Evolutionary conservation across 2,888 invertebrate genomes (phyloP).

Genomic region (Parochlus steinenii): DNA sequence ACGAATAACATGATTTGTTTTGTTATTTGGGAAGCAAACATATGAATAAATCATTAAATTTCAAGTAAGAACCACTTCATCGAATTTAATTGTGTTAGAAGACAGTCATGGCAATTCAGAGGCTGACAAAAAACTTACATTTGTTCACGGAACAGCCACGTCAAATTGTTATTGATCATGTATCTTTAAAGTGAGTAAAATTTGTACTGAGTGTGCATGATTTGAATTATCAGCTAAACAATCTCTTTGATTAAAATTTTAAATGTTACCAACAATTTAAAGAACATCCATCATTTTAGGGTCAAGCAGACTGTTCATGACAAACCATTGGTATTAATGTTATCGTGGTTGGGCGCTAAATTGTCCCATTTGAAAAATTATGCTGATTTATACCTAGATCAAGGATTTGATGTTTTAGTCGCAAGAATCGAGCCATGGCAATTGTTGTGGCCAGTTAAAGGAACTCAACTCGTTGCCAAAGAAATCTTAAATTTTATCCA

Average conservation of each 20-base stretch:
- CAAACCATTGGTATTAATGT: slow-evolving; percentile 59
- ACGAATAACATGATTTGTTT: no score
- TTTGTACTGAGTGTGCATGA: no score
- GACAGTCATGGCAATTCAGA: slow-evolving; percentile 40
- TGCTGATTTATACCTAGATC: slow-evolving; percentile 61
- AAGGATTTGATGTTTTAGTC: slow-evolving; percentile 72
- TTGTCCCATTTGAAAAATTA: slow-evolving; percentile 73
- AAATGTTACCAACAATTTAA: no score
- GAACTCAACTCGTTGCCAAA: slow-evolving; percentile 59
- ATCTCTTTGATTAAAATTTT: no score
- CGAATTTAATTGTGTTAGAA: no score
- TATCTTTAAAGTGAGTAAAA: no score
- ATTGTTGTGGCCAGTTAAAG: slow-evolving; percentile 70
- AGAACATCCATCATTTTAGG: slow-evolving; percentile 22
- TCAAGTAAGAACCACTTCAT: no score
- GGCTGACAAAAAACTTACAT: slow-evolving; percentile 51
- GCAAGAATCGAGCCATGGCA: slow-evolving; percentile 70
- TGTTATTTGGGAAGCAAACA: no score
- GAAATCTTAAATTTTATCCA: slow-evolving; percentile 60
- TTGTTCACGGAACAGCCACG: slow-evolving; percentile 42
- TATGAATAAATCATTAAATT: no score
- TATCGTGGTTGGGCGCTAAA: slow-evolving; percentile 73
- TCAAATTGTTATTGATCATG: no score
- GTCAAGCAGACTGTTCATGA: slow-evolving; percentile 36
- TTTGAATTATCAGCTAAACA: no score